A percentile compares a stretch with the other conserved stretches of the same genome.
Evolutionary conservation across 1,140 invertebrate genomes (phyloP).

Genomic region (Drosophila sulfurigaster): DNA sequence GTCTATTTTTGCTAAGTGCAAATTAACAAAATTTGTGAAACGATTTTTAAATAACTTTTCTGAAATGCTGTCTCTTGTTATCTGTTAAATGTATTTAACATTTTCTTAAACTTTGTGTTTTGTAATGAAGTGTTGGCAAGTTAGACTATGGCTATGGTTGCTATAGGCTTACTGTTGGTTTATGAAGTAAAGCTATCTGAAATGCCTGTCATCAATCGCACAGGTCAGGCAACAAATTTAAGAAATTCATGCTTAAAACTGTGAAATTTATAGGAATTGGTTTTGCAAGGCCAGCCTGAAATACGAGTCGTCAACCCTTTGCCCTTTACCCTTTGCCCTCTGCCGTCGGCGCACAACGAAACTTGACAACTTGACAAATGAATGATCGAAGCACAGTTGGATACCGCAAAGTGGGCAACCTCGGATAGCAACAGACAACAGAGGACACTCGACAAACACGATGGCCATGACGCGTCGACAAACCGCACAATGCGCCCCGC

Average conservation of each 20-base stretch:
- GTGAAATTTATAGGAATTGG: conserved; percentile 1
- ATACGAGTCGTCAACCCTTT: not conserved
- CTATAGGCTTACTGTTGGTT: not conserved
- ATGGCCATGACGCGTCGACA: conserved; percentile 70
- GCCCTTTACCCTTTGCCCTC: too few species aligned
- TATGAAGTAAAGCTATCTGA: not conserved
- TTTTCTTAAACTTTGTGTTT: too few species aligned
- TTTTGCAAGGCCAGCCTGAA: conserved; percentile 6
- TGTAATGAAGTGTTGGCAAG: too few species aligned
- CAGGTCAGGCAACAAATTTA: not conserved
- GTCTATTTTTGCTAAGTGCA: too few species aligned
- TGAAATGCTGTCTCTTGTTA: too few species aligned
- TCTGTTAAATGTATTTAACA: too few species aligned
- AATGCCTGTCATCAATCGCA: not conserved
- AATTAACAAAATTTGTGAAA: too few species aligned
- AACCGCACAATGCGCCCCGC: conserved; percentile 60
- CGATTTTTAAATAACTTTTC: too few species aligned
- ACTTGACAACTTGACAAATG: conserved; percentile 78
- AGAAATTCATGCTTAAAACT: not conserved
- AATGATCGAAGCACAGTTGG: conserved; percentile 68
- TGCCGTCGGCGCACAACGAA: not conserved
- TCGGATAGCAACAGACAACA: conserved; percentile 40
- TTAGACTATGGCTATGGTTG: too few species aligned
- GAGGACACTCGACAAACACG: conserved; percentile 33
- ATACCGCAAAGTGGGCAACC: conserved; percentile 65